These are phyloP conservation scores for Halichoerus grypus DNA, from an alignment of 2,113 vertebrate genomes.

Conservation along the genomic window DNA sequence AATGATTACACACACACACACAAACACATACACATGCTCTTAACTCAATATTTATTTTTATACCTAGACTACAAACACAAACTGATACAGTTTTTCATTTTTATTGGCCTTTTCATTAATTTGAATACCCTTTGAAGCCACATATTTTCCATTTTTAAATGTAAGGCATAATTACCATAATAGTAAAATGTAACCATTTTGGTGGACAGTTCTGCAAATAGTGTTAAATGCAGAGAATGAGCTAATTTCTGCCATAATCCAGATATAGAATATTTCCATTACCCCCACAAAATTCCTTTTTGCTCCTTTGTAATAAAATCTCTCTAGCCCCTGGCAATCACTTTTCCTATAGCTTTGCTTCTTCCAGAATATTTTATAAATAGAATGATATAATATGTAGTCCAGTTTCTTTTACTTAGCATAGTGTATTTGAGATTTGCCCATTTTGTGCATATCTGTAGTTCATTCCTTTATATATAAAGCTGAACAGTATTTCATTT, in stretches of 20 bases:
- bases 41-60: constrained; percentile 52
- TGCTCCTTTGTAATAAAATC: not conserved
- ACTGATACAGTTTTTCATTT: not conserved
- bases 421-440: not conserved
- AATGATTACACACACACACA: constrained; percentile 41
- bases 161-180: not conserved
- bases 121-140: not conserved
- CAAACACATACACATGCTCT: not conserved
- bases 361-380: not conserved
- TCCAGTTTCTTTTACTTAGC: not conserved
- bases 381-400: not conserved
- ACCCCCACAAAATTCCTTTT: not conserved
- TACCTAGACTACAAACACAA: not conserved
- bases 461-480: not conserved
- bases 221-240: not conserved
- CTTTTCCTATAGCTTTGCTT: not conserved
- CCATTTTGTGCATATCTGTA: not conserved
- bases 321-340: not conserved
- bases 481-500: not conserved
- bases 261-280: not conserved
- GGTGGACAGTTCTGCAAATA: not conserved
- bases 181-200: not conserved
- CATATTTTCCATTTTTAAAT: not conserved
- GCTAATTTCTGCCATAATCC: not conserved
- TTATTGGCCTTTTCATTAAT: not conserved